Evolutionary conservation across 2,797 vertebrate genomes (phyloP).

Genomic region (Naso thynnoides): DNA sequence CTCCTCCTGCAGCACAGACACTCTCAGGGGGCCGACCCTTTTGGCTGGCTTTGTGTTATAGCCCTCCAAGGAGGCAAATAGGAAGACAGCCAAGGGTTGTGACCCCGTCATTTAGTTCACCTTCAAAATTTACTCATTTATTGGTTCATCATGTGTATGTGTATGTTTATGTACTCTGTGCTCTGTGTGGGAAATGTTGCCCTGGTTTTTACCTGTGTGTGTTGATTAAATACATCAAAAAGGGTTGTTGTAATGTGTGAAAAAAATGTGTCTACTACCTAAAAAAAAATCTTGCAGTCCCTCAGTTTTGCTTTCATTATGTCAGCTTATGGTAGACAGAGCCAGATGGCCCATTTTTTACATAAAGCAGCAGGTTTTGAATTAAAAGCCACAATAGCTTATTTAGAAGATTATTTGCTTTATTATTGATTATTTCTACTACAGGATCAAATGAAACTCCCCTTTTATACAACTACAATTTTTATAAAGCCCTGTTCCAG

Average conservation of each 20-base stretch:
- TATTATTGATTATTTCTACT: background rate
- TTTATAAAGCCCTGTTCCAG: constrained; percentile 14
- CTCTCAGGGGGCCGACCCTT: constrained; percentile 79
- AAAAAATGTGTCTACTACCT: background rate
- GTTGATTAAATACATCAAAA: constrained; percentile 55
- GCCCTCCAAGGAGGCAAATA: constrained; percentile 58
- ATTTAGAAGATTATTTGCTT: constrained; percentile 12
- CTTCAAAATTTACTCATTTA: constrained; percentile 29
- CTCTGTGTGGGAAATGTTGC: background rate
- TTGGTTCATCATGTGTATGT: background rate
- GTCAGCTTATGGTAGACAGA: background rate
- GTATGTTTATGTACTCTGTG: constrained; percentile 13
- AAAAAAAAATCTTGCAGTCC: constrained; percentile 10
- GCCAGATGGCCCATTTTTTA: background rate
- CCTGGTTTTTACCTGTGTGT: background rate
- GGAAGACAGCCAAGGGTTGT: constrained; percentile 83
- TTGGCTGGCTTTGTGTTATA: constrained; percentile 83
- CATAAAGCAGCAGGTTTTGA: constrained; percentile 3
- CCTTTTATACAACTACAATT: background rate
- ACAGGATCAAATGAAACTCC: background rate
- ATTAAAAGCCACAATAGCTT: background rate
- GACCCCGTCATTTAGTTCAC: constrained; percentile 76
- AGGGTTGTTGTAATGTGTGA: background rate
- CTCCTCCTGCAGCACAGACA: constrained; percentile 36
- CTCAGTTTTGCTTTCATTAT: background rate